A percentile compares a stretch with the other conserved stretches of the same genome.
Conservation (phyloP, 2,113 vertebrate species). For the Petrocephalus zakoni region DNA sequence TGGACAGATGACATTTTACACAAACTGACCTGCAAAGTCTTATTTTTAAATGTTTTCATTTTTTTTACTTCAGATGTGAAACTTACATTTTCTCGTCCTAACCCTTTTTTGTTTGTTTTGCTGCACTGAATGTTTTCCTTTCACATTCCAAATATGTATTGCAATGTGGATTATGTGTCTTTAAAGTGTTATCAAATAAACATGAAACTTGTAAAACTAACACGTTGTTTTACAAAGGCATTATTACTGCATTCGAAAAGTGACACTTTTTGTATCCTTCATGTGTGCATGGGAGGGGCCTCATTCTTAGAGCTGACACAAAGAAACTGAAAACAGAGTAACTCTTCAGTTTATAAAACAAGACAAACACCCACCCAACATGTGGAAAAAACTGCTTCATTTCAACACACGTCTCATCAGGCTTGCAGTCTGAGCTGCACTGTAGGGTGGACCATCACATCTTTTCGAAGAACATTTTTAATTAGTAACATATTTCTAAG, state of each 20-base stretch:
- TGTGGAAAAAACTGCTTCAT: neutral
- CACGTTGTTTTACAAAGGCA: neutral
- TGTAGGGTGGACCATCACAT: neutral
- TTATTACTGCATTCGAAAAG: neutral
- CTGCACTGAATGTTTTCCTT: conserved; percentile 27
- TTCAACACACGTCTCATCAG: neutral
- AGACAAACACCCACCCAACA: neutral
- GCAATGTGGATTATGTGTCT: conserved; percentile 20
- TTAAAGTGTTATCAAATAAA: conserved; percentile 27
- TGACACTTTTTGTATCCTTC: neutral
- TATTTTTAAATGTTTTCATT: conserved; percentile 46
- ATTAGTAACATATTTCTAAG: neutral
- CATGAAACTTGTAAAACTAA: neutral
- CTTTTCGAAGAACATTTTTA: neutral
- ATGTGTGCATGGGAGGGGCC: neutral
- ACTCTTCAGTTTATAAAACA: neutral
- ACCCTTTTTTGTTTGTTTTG: conserved; percentile 25
- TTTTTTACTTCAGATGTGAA: conserved; percentile 44
- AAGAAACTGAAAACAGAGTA: neutral
- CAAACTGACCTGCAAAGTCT: conserved; percentile 51
- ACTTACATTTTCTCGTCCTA: conserved; percentile 48
- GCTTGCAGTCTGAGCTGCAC: neutral
- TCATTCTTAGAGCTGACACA: neutral
- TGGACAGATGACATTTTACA: conserved; percentile 56
- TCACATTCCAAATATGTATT: conserved; percentile 23